These are phyloP conservation scores for Apodemus agrarius DNA, from an alignment of 2,797 vertebrate genomes.

Conservation along the genomic window DNA sequence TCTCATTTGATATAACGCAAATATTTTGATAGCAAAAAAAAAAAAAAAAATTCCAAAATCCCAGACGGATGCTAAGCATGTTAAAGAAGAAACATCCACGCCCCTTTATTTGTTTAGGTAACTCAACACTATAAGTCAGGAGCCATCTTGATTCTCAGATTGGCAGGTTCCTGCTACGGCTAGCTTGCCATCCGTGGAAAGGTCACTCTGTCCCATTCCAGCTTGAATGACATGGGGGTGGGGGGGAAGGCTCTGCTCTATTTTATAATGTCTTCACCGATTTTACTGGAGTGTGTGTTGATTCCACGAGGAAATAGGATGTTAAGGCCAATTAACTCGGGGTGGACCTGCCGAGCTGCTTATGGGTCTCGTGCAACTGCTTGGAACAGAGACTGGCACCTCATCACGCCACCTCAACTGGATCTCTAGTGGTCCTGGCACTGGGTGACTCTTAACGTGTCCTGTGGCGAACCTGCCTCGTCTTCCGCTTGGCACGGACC, in stretches of 20 bases:
- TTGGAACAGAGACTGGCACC: too few species aligned
- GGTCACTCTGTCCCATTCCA: not conserved
- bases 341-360: not conserved
- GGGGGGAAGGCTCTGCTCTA: not conserved
- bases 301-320: fast-evolving
- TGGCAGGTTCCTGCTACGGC: too few species aligned
- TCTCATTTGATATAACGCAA: too few species aligned
- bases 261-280: fast-evolving
- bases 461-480: not conserved
- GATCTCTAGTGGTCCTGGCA: too few species aligned
- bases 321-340: not conserved
- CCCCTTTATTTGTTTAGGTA: too few species aligned
- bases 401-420: not conserved
- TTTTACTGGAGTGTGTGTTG: not conserved
- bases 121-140: too few species aligned
- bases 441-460: not conserved
- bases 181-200: not conserved
- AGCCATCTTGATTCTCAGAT: too few species aligned
- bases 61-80: not conserved
- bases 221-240: not conserved
- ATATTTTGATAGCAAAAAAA: not conserved
- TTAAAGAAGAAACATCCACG: not conserved
- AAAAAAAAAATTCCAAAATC: not conserved
- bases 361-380: not conserved
- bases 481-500: not conserved